These are phyloP conservation scores for Chironomus tentans DNA, from an alignment of 2,888 invertebrate species.

Conservation along the genomic window DNA sequence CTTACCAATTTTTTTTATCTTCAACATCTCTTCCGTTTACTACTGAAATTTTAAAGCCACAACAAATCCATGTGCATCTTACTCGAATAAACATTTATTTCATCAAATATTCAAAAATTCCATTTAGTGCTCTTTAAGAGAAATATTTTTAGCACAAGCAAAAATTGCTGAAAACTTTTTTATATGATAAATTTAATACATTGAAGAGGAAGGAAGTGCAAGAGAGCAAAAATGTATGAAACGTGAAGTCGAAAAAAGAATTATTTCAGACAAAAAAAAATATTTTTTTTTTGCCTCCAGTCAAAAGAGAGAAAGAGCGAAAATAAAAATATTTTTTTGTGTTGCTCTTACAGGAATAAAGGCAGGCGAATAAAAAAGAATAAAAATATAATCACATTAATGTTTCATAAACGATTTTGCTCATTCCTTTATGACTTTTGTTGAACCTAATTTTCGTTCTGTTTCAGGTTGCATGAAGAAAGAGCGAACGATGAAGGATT, in stretches of 20 bases:
- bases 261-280: background rate
- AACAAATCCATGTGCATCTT: background rate
- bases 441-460: background rate
- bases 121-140: too few species aligned
- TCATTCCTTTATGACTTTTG: slow-evolving; percentile 3
- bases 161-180: too few species aligned
- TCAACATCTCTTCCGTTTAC: background rate
- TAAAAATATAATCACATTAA: slow-evolving; percentile 22
- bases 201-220: background rate
- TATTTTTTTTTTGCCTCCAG: background rate
- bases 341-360: background rate
- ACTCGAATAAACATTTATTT: background rate
- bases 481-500: background rate
- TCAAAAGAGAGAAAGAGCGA: background rate
- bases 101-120: too few species aligned
- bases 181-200: too few species aligned
- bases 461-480: background rate
- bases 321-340: background rate
- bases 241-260: background rate
- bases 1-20: too few species aligned
- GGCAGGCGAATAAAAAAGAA: background rate
- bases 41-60: background rate
- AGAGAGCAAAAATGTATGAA: background rate
- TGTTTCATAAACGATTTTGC: slow-evolving; percentile 17
- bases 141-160: too few species aligned